These are phyloP conservation scores for Tupaia chinensis DNA, from an alignment of 2,113 vertebrate species.

Conservation along the genomic window DNA sequence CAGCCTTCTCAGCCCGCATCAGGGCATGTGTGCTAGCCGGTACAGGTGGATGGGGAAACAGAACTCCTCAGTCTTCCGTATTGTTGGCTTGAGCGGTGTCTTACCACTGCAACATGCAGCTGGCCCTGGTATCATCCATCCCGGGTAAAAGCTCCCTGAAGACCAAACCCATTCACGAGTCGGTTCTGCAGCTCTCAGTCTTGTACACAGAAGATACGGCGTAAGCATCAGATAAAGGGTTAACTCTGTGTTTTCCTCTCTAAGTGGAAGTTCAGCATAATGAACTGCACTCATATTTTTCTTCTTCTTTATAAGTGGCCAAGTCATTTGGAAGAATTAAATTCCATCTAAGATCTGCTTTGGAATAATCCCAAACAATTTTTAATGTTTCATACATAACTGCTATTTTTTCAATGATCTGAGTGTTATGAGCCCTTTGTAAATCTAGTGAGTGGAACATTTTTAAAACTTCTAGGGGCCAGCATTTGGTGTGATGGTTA, in stretches of 20 bases:
- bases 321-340: not conserved
- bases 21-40: no score
- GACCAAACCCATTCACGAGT: not conserved
- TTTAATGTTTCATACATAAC: slow-evolving; percentile 14
- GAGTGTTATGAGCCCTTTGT: not conserved
- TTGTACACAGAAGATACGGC: not conserved
- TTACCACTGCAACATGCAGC: no score
- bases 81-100: no score
- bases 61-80: no score
- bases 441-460: not conserved
- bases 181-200: not conserved
- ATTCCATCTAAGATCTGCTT: not conserved
- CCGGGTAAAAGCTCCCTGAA: not conserved
- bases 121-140: not conserved
- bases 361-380: not conserved
- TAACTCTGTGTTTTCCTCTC: not conserved
- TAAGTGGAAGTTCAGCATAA: not conserved
- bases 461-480: not conserved
- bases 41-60: no score
- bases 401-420: not conserved
- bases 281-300: not conserved
- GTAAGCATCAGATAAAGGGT: no score
- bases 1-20: no score
- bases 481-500: no score
- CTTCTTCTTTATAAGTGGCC: not conserved